These are phyloP conservation scores for Zaprionus capensis DNA, from an alignment of 1,140 invertebrate species.

Conservation along the genomic window DNA sequence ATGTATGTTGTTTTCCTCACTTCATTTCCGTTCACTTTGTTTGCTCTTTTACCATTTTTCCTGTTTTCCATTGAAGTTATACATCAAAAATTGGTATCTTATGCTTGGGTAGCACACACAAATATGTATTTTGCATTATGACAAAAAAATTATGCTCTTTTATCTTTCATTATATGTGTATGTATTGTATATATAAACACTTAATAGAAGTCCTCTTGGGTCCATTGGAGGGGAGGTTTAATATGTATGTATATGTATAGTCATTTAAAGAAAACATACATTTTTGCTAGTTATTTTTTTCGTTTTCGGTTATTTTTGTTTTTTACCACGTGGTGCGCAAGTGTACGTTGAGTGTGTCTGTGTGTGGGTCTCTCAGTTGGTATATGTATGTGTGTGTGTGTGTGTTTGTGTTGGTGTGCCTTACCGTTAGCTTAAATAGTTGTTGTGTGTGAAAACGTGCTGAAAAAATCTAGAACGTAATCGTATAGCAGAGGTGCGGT, in stretches of 20 bases:
- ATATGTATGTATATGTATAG: slow-evolving; percentile 43
- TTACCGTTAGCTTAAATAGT: slow-evolving; percentile 9
- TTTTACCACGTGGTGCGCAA: slow-evolving; percentile 12
- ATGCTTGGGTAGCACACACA: slow-evolving; percentile 44
- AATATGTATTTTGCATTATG: slow-evolving; percentile 70
- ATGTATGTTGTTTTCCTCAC: slow-evolving; percentile 16
- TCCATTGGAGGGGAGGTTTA: slow-evolving; percentile 48
- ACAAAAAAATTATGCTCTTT: slow-evolving; percentile 76
- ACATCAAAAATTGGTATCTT: slow-evolving; percentile 75
- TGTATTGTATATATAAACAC: slow-evolving; percentile 75
- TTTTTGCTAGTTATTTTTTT: slow-evolving; percentile 23
- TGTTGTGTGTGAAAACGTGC: slow-evolving; percentile 65
- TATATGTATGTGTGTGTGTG: slow-evolving; percentile 25
- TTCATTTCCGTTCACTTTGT: slow-evolving; percentile 23
- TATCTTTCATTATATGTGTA: slow-evolving; percentile 44
- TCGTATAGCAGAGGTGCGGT: slow-evolving; percentile 53
- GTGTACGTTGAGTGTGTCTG: slow-evolving; percentile 22
- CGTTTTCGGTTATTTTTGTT: slow-evolving; percentile 27
- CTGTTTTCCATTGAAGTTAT: slow-evolving; percentile 55
- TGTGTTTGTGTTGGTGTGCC: slow-evolving; percentile 28
- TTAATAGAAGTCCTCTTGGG: slow-evolving; percentile 73
- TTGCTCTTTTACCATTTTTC: slow-evolving; percentile 27
- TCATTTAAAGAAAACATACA: slow-evolving; percentile 54
- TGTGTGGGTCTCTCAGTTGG: slow-evolving; percentile 8
- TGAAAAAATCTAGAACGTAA: slow-evolving; percentile 72